phyloP scores from a whole-genome alignment of 1,140 invertebrate species.

The Agrypnia vestita region DNA sequence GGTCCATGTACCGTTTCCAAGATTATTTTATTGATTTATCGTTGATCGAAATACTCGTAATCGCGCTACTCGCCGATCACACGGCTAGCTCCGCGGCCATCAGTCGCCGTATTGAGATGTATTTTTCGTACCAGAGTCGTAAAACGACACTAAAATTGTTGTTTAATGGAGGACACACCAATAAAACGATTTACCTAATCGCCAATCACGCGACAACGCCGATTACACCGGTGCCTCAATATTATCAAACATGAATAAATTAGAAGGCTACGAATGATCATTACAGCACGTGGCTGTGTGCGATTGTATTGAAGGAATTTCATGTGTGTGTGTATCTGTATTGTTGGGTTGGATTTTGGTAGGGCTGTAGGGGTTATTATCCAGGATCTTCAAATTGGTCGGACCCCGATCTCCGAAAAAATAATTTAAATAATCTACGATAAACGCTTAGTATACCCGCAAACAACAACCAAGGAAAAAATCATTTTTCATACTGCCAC shows the following conservation, averaged over 20 bases:
- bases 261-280: not conserved
- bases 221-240: conserved; percentile 9
- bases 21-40: conserved; percentile 7
- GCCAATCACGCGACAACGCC: conserved; percentile 21
- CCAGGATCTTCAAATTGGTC: too few species aligned
- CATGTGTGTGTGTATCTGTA: too few species aligned
- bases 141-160: conserved; percentile 30
- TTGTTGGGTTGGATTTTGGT: too few species aligned
- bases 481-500: too few species aligned
- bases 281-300: too few species aligned
- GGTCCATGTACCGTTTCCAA: not conserved
- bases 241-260: conserved; percentile 14
- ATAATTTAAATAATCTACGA: too few species aligned
- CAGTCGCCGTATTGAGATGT: conserved; percentile 15
- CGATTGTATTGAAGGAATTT: too few species aligned
- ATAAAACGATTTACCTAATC: conserved; percentile 29
- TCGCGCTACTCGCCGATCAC: not conserved
- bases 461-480: too few species aligned
- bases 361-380: too few species aligned
- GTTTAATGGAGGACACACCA: conserved; percentile 16
- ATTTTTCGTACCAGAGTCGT: conserved; percentile 18
- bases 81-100: not conserved
- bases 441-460: too few species aligned
- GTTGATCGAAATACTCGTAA: not conserved
- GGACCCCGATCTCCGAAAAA: too few species aligned